Evolutionary conservation across 1,140 invertebrate genomes (phyloP), one percentile per base, ranked within the genome.

Genomic region (Octopus sinensis): DNA sequence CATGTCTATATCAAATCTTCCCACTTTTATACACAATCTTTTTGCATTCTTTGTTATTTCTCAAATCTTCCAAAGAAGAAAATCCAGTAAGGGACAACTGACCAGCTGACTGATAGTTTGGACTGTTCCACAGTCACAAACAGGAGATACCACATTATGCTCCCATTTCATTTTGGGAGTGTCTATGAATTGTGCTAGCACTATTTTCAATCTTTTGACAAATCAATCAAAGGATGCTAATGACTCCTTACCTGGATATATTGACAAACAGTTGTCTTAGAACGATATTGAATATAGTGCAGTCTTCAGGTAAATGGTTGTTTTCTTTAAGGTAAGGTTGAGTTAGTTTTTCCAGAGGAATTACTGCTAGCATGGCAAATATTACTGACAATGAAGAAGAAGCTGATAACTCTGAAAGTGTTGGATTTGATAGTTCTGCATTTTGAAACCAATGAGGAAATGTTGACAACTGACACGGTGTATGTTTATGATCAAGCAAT

Each of bases 281-380:
- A 12, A 84, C 73, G 9, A 23, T 30, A 78, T 75, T 53, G 23
- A 79, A n/a, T 51, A 76, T 78, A 30, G 81, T 79, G 17, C n/a
- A 78, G 3, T 73, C 23, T 4, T 78, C 79, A 73, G 13, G 30
- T 2, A 43, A 43, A 43, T 43, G 30, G 30, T 43, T 43, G 30
- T 43, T 43, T 43, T 43, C 9, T n/a, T 68, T 81, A 53, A 13
- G 54, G 23, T 12, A 81, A 7, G 68, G 13, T 53, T 77, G 17
- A 4, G 83, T 62, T 6, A 87, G 81, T n/a, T 84, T 83, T 78
- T 83, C 80, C 54, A 81, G 76, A 51, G 84, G 73, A 17, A 86
- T 78, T 53, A 84, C 81, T 12, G 87, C 82, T 10, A 88, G 77
- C 12, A 84, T 79, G 9, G 85, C 87, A 84, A 85, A 85, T 54